A percentile compares a stretch with the other conserved stretches of the same genome.
These are phyloP conservation scores for Lepidonotus clava DNA, from an alignment of 2,888 invertebrate species.

Conservation along the genomic window DNA sequence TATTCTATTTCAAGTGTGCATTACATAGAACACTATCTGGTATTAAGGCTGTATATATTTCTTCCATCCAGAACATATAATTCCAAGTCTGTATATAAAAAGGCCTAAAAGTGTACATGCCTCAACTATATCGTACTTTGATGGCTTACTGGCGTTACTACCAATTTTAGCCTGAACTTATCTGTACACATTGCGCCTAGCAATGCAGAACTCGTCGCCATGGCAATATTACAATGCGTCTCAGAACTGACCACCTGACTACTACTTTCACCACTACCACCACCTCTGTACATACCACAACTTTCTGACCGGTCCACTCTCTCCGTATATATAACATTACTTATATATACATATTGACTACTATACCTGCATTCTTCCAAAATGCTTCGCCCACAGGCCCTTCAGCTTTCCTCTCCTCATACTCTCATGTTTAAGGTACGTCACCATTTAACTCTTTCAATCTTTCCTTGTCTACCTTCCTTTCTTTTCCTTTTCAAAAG, in stretches of 20 bases:
- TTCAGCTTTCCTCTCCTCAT: constrained; percentile 2
- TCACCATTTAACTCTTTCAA: neutral
- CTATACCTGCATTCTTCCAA: neutral
- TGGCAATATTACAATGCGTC: no score
- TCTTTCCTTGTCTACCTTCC: neutral
- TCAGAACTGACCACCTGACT: neutral
- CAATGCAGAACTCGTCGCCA: no score
- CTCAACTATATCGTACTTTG: no score
- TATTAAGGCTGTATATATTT: no score
- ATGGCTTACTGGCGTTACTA: no score
- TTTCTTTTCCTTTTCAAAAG: neutral
- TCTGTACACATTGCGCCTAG: no score
- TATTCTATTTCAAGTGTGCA: no score
- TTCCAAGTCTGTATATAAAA: no score
- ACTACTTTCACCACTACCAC: neutral
- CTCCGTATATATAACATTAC: neutral
- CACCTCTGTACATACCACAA: neutral
- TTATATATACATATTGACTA: neutral
- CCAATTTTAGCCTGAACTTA: no score
- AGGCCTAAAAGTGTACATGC: no score
- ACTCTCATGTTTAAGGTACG: constrained; percentile 49
- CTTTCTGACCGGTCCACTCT: neutral
- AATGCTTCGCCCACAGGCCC: constrained; percentile 43
- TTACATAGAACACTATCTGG: no score
- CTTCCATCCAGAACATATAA: no score